A percentile compares a stretch with the other conserved stretches of the same genome.
These are phyloP conservation scores for Varecia variegata DNA, from an alignment of 2,797 vertebrate species.

Conservation along the genomic window DNA sequence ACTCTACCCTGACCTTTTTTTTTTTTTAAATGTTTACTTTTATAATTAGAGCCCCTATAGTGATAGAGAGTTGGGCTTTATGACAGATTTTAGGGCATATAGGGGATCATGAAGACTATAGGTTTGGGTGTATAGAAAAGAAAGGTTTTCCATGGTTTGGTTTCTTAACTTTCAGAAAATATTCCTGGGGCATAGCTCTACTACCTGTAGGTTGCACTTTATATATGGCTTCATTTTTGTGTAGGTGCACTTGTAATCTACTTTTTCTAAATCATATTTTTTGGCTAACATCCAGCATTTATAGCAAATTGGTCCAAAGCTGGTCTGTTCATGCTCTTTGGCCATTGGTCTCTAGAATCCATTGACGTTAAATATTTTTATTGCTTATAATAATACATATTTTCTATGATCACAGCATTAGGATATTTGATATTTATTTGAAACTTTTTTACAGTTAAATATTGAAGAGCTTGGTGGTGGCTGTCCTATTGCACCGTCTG, in stretches of 20 bases:
- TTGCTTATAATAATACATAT: neutral
- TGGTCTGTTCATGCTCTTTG: neutral
- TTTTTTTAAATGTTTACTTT: neutral
- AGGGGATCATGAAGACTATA: neutral
- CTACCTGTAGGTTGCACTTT: neutral
- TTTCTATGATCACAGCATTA: neutral
- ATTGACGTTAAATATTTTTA: conserved; percentile 24
- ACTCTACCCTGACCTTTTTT: neutral
- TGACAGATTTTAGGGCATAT: neutral
- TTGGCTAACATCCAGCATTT: neutral
- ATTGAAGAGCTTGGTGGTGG: neutral
- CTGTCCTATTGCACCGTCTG: neutral
- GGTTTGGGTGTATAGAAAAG: neutral
- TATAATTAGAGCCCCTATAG: neutral
- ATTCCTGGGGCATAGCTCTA: neutral
- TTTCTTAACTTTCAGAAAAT: conserved; percentile 2
- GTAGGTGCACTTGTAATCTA: neutral
- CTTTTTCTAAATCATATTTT: conserved; percentile 26
- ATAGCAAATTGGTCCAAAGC: neutral
- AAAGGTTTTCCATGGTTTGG: neutral
- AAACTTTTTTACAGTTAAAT: conserved; percentile 18
- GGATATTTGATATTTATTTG: neutral
- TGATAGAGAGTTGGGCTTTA: neutral
- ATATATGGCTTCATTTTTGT: conserved; percentile 26
- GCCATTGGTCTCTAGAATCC: neutral